Base-by-base conservation (phyloP, 1,140 invertebrate genomes). In the Hestina assimilis region DNA sequence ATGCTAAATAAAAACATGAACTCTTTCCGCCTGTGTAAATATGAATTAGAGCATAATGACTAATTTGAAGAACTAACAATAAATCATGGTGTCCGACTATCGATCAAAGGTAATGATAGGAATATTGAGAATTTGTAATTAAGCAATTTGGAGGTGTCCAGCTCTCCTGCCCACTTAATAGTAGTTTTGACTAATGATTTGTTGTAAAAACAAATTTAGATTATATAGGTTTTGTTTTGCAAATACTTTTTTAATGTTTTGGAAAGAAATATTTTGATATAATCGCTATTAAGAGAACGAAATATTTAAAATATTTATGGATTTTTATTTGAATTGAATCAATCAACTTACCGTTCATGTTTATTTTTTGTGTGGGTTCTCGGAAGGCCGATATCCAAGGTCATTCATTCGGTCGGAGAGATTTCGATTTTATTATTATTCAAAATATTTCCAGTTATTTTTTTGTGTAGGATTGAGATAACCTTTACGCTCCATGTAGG, bases 351-450 rank as follows among this genome's bases (percentile, higher is more conserved):
- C 33, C 33, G 41, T 45, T 40, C 19, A 38, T 51, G 59, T 74
- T 78, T 78, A 70, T 72, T 76, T 71, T 67, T 63, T 59, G 52
- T 62, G 65, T 64, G 59, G 65, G 50, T 76, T 82, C 72, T 66
- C 59, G 67, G 76, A 82, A 82, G 75, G 79, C 73, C 71, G 71
- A 48, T 33, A 52, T 40, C 51, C 76, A 82, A 82, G 79, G 79
- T 72, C 76, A 66, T 55, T 42, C 29, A 12, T 19, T 26, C 51
- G 21, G 14, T 14, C 26, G 26, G 1, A 14, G 41, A 43, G 21
- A 33, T 52, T 38, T 42, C 15, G 28, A 21, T 54, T 42, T 41
- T 54, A 35, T 29, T 42, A 42, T 43, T 45, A 54, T 43, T 54
- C 20, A 40, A 47, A 47, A 56, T 17, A 56, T 31, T 41, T 48